phyloP scores from a whole-genome alignment of 2,113 vertebrate species.

The Danionella cerebrum region DNA sequence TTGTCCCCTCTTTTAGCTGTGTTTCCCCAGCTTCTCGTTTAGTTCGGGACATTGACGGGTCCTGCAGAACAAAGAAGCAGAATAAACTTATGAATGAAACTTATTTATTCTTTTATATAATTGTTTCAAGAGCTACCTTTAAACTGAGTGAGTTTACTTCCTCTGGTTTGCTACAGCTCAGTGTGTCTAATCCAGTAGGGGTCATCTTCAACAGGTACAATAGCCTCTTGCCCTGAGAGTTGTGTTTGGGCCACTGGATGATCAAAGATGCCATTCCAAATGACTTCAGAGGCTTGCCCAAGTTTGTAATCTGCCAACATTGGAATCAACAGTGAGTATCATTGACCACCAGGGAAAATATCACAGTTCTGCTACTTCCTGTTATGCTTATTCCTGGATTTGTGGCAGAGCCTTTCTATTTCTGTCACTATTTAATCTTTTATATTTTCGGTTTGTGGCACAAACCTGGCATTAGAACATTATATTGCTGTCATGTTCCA shows the following conservation, averaged over 20 bases:
- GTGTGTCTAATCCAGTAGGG: conserved; percentile 65
- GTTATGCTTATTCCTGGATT: too few relatives aligned
- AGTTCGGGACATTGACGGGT: conserved; percentile 56
- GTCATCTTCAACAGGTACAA: conserved; percentile 84
- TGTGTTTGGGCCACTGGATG: conserved; percentile 84
- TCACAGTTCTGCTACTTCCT: too few relatives aligned
- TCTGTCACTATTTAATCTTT: too few relatives aligned
- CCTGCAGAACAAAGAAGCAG: conserved; percentile 49
- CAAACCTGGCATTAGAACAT: too few relatives aligned
- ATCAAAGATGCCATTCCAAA: conserved; percentile 72
- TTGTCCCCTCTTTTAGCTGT: conserved; percentile 42
- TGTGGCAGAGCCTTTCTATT: too few relatives aligned
- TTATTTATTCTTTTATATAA: neutral
- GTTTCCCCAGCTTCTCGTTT: conserved; percentile 67
- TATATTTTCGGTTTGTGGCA: too few relatives aligned
- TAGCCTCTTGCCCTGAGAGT: conserved; percentile 71
- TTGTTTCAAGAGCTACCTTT: neutral
- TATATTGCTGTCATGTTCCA: too few relatives aligned
- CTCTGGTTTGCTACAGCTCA: conserved; percentile 59
- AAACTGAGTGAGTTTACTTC: conserved; percentile 66
- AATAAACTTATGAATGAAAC: neutral
- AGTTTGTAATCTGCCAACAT: conserved; percentile 76
- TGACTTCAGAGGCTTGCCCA: conserved; percentile 77
- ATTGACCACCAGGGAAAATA: too few relatives aligned
- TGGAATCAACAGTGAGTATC: too few relatives aligned